These are phyloP conservation scores for Urophycis tenuis DNA, from an alignment of 2,797 vertebrate genomes.

Conservation along the genomic window DNA sequence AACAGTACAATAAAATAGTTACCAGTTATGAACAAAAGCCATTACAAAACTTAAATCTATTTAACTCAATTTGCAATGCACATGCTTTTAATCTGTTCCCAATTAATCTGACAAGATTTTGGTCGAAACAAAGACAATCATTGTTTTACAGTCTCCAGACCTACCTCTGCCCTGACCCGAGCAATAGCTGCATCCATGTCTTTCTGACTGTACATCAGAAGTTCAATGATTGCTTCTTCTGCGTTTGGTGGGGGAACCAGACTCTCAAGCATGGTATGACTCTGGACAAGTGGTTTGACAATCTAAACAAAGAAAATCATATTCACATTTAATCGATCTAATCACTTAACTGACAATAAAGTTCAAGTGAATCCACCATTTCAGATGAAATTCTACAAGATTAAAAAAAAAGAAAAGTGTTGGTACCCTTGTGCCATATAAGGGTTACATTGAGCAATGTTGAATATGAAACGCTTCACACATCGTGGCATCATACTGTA, in stretches of 20 bases:
- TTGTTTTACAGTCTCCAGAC: background rate
- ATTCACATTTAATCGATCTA: background rate
- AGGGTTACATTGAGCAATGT: too few relatives aligned
- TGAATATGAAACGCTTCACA: too few relatives aligned
- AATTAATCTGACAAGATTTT: background rate
- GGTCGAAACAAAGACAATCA: background rate
- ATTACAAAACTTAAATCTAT: background rate
- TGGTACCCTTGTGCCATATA: too few relatives aligned
- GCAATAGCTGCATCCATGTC: conserved; percentile 83
- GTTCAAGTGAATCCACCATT: background rate
- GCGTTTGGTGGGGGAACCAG: conserved; percentile 39
- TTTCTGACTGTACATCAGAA: conserved; percentile 86
- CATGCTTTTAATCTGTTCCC: background rate
- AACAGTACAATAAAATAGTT: background rate
- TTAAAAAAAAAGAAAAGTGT: too few relatives aligned
- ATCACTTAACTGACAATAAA: background rate
- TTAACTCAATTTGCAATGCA: background rate
- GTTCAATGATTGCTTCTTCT: conserved; percentile 80
- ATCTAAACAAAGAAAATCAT: conserved; percentile 30
- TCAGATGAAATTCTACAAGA: too few relatives aligned
- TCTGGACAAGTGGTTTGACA: conserved; percentile 29
- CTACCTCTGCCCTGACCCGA: conserved; percentile 65
- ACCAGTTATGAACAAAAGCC: background rate
- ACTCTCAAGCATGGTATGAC: conserved; percentile 40
- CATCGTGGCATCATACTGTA: too few relatives aligned